Evolutionary conservation across 2,888 invertebrate genomes (phyloP), one percentile per base, ranked within the genome.

Genomic region (Aleiodes testaceus): DNA sequence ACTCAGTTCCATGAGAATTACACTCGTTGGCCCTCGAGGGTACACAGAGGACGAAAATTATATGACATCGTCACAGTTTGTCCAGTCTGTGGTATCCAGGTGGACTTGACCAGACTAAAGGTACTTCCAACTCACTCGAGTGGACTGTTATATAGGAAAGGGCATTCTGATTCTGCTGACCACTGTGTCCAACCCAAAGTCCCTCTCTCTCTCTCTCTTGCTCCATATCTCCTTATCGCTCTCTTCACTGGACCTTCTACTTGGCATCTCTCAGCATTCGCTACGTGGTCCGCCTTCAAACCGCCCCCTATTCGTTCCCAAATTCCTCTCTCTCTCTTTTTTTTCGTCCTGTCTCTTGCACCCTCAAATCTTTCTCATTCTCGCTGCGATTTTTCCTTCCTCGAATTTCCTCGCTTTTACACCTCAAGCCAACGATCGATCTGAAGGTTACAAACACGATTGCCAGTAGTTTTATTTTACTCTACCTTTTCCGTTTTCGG

Each of bases 111-210:
- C 47, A 59, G 63, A 70, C 70, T 74, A 73, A 75, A 76, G 76
- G 75, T 73, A 77, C 79, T 82, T 80, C 80, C 70, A 79, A 78
- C 76, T 79, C 74, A 74, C 81, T 83, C 75, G 85, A 85, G 85
- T 85, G 83, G 79, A 4, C 82, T 83, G 82, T 84, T 85, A 85
- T 84, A 83, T 82, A 81, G 81, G 81, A 66, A 78, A 81, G 80
- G 84, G 83, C 85, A 85, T 85, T 84, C 81, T 82, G 85, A 86
- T 85, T 86, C 84, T 86, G 86, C 86, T 86, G 86, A 86, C 86
- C 86, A 74, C 82, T 84, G 85, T 81, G 75, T 73, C 75, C 72
- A 72, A 75, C 70, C 72, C 64, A 44, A 61, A 11, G 65, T 73
- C 71, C 66, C 20, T 22, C 22, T 45, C 22, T 18, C 22, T 66